These are phyloP conservation scores for Polylopha cassiicola DNA, from an alignment of 2,888 invertebrate genomes.

Conservation along the genomic window DNA sequence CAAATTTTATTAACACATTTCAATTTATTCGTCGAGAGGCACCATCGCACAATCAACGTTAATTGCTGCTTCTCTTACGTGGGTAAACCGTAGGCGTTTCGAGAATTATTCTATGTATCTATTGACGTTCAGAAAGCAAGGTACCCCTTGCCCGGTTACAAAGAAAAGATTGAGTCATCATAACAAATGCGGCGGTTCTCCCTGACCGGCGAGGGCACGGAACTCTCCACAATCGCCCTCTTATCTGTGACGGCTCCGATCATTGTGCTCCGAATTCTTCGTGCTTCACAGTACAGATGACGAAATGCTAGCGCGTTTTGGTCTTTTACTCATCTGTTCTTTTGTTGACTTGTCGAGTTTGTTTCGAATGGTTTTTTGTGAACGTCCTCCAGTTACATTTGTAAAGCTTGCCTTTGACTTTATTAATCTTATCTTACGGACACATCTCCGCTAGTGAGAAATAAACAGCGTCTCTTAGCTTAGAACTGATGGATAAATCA, in stretches of 20 bases:
- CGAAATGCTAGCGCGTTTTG: constrained; percentile 59
- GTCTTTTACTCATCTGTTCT: constrained; percentile 60
- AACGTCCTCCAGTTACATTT: constrained; percentile 54
- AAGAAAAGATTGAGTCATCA: constrained; percentile 76
- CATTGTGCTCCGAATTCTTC: constrained; percentile 67
- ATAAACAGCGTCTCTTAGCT: constrained; percentile 44
- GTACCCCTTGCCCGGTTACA: constrained; percentile 52
- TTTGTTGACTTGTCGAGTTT: constrained; percentile 71
- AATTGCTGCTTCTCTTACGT: constrained; percentile 71
- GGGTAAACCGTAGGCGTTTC: constrained; percentile 46
- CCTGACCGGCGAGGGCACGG: constrained; percentile 48
- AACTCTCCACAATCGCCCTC: constrained; percentile 64
- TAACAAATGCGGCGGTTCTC: constrained; percentile 69
- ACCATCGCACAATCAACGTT: constrained; percentile 60
- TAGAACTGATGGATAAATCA: constrained; percentile 36
- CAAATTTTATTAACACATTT: constrained; percentile 72
- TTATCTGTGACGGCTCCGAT: constrained; percentile 71
- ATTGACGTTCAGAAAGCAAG: constrained; percentile 30
- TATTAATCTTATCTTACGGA: constrained; percentile 63
- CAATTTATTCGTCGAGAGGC: constrained; percentile 55
- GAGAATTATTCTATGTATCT: constrained; percentile 41
- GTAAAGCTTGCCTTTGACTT: constrained; percentile 60
- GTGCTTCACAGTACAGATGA: constrained; percentile 61
- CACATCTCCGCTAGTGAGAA: constrained; percentile 53
- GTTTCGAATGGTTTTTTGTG: constrained; percentile 63